These are phyloP conservation scores for Drosophila parabipectinata DNA, from an alignment of 1,140 invertebrate genomes.

Conservation along the genomic window DNA sequence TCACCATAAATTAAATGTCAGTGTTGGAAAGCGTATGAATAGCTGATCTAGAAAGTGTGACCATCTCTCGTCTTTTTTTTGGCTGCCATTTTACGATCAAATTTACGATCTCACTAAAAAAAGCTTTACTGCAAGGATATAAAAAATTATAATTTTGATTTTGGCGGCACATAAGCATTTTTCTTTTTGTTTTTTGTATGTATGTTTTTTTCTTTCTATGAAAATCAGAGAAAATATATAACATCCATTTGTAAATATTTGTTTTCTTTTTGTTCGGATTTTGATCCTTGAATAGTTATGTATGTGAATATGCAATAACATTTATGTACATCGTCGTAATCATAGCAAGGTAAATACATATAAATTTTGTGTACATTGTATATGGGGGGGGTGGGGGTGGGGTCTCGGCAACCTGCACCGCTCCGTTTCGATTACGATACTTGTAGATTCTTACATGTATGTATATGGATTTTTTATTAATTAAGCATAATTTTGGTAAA, in stretches of 20 bases:
- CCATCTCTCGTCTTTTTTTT: no score
- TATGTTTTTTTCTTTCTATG: constrained; percentile 12
- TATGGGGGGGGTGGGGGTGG: constrained; percentile 15
- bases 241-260: constrained; percentile 59
- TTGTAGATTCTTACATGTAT: no score
- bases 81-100: no score
- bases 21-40: no score
- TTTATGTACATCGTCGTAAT: constrained; percentile 71
- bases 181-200: background rate
- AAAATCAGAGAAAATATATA: constrained; percentile 62
- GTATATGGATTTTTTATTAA: constrained; percentile 2
- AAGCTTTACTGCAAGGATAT: background rate
- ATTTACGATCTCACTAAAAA: no score
- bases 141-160: background rate
- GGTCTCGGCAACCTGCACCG: constrained; percentile 19
- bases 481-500: constrained; percentile 37
- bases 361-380: constrained; percentile 74
- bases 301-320: constrained; percentile 78
- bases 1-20: no score
- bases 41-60: no score
- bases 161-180: constrained; percentile 41
- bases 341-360: constrained; percentile 80
- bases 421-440: constrained; percentile 3
- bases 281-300: constrained; percentile 40
- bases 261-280: constrained; percentile 23